Evolutionary conservation across 2,888 invertebrate genomes (phyloP), one percentile per base, ranked within the genome.

Genomic region (Cheilosia urbana): DNA sequence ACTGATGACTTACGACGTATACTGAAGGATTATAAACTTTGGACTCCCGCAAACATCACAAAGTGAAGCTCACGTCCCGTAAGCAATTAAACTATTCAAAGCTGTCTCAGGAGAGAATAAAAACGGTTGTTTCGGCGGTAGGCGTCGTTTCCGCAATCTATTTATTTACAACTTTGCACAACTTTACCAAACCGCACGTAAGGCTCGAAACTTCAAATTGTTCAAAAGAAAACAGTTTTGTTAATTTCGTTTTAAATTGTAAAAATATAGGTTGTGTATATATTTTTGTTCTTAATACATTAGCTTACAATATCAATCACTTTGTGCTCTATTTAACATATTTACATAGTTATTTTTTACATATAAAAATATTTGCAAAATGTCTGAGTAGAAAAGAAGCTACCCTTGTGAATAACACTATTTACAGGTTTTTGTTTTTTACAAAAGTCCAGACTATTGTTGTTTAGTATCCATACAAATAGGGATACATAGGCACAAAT

Each of bases 401-500:
- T 60, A 9, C 19, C n/a, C 27, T 47, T 30, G 42, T 19, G 34
- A 60, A 19, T 19, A 19, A 15, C 17, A 49, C 13, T 51, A 51
- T 51, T 24, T 24, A 51, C 24, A 27, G 2, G 11, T 57, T 49
- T 13, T 72, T 57, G 2, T 5, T 57, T 49, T 13, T 72, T 57
- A 77, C 42, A 58, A 63, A 69, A 55, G 63, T 62, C 55, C 78
- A 78, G 68, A 73, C 72, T 83, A 40, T 75, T 57, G 27, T 75
- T 40, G 15, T 76, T 93, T 91, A 94, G 89, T 94, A 94, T 9
- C 94, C 94, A 87, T 94, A 95, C 2, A 94, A 88, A 89, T 94
- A 94, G 58, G 94, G 94, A 27, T 94, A 94, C 69, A 95, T 90
- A 42, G 94, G 94, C 68, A 94, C 93, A 82, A 94, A 94, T 13